Evolutionary conservation across 2,888 invertebrate species (phyloP).

Genomic region (Pseudococcus viburni): DNA sequence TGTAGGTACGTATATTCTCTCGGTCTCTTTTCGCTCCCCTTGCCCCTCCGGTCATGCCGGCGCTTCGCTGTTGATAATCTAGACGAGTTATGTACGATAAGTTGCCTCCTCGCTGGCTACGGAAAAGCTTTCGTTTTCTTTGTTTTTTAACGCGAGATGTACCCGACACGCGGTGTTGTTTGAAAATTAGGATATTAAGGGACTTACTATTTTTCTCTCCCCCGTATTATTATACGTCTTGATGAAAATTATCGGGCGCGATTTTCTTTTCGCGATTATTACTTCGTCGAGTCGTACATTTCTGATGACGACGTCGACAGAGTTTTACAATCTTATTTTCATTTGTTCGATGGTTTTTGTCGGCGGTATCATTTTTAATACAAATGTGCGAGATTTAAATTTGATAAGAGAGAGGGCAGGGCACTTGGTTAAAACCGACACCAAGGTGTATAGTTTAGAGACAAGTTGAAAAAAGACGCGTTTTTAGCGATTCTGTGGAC

Average conservation of each 20-base stretch:
- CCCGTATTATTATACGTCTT: neutral
- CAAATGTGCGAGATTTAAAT: too few species aligned
- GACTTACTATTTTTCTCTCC: neutral
- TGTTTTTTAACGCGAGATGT: neutral
- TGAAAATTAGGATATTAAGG: slow-evolving; percentile 12
- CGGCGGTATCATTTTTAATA: neutral
- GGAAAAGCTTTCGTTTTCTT: slow-evolving; percentile 2
- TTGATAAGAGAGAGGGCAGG: too few species aligned
- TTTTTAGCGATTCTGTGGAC: too few species aligned
- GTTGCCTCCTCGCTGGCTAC: neutral
- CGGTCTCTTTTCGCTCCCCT: neutral
- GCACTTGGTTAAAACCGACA: too few species aligned
- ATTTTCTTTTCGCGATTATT: neutral
- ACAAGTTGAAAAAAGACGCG: too few species aligned
- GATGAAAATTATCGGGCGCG: neutral
- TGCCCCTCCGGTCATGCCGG: neutral
- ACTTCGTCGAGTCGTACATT: neutral
- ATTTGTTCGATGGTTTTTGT: too few species aligned
- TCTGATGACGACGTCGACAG: neutral
- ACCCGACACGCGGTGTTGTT: neutral
- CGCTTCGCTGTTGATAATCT: slow-evolving; percentile 40
- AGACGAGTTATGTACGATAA: slow-evolving; percentile 35
- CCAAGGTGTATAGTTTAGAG: too few species aligned
- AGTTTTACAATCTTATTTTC: neutral
- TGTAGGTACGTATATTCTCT: neutral